Conservation (phyloP, 2,113 vertebrate genomes). For the Dipodomys ordii region DNA sequence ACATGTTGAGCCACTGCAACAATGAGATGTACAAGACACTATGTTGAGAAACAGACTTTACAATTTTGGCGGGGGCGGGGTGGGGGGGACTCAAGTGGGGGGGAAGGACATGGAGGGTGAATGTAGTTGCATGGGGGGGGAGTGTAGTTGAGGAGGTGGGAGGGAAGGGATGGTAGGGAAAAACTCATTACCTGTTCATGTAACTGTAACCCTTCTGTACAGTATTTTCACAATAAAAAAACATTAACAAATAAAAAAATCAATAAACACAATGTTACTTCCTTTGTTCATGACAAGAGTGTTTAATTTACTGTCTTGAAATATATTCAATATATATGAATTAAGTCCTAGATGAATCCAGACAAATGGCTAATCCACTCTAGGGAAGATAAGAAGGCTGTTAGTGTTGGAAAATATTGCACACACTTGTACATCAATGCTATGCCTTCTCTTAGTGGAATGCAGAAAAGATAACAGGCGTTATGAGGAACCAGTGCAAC, state of each 20-base stretch:
- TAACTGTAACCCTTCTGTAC: too few species aligned
- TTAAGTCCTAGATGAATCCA: neutral
- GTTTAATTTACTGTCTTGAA: neutral
- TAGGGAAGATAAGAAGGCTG: neutral
- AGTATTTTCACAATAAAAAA: too few species aligned
- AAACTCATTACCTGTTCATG: neutral
- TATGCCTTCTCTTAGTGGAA: neutral
- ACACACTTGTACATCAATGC: too few species aligned
- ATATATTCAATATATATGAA: neutral
- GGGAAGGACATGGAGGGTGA: too few species aligned
- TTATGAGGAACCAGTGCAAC: neutral
- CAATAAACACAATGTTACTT: neutral
- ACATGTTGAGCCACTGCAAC: too few species aligned
- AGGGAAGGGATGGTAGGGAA: too few species aligned
- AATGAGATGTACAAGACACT: too few species aligned
- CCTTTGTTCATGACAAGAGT: neutral
- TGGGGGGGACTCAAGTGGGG: too few species aligned
- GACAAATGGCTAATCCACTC: neutral
- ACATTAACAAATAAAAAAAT: neutral
- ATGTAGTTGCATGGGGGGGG: too few species aligned
- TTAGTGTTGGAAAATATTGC: neutral
- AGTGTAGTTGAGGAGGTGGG: too few species aligned
- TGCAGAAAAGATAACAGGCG: neutral
- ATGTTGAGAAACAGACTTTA: too few species aligned
- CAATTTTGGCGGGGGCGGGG: too few species aligned